phyloP scores from a whole-genome alignment of 1,140 invertebrate species.

The Nebria ingens region DNA sequence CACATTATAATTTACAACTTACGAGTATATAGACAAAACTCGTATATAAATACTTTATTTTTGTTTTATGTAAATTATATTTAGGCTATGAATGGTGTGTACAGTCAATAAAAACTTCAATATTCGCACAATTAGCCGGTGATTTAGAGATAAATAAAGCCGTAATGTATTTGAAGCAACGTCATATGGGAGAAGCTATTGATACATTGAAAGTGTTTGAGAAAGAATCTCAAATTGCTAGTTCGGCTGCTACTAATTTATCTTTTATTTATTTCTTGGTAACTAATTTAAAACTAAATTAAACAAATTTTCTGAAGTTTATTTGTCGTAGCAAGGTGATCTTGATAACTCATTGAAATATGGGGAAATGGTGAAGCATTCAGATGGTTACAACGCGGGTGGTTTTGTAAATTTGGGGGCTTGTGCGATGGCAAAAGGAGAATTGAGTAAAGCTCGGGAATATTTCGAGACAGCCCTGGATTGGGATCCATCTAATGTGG shows the following conservation, averaged over 20 bases:
- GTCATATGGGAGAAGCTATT: slow-evolving; percentile 70
- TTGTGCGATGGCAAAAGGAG: slow-evolving; percentile 60
- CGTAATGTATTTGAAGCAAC: slow-evolving; percentile 76
- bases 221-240: slow-evolving; percentile 72
- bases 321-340: slow-evolving; percentile 64
- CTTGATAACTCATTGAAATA: slow-evolving; percentile 74
- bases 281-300: background rate
- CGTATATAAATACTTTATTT: slow-evolving; percentile 12
- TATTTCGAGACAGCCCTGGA: slow-evolving; percentile 69
- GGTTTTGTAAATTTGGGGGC: slow-evolving; percentile 87
- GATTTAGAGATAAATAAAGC: slow-evolving; percentile 93
- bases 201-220: slow-evolving; percentile 85
- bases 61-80: slow-evolving; percentile 17
- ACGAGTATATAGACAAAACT: slow-evolving; percentile 1
- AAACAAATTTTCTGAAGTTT: slow-evolving; percentile 14
- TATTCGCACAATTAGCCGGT: slow-evolving; percentile 65
- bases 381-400: slow-evolving; percentile 70
- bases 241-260: slow-evolving; percentile 80
- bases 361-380: slow-evolving; percentile 56
- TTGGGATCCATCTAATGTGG: slow-evolving; percentile 73
- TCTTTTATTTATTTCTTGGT: slow-evolving; percentile 84
- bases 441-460: slow-evolving; percentile 64
- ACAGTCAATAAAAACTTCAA: slow-evolving; percentile 67
- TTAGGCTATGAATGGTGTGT: slow-evolving; percentile 68
- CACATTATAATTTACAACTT: background rate